Evolutionary conservation across 2,797 vertebrate species (phyloP).

Genomic region (Xiphophorus birchmanni): DNA sequence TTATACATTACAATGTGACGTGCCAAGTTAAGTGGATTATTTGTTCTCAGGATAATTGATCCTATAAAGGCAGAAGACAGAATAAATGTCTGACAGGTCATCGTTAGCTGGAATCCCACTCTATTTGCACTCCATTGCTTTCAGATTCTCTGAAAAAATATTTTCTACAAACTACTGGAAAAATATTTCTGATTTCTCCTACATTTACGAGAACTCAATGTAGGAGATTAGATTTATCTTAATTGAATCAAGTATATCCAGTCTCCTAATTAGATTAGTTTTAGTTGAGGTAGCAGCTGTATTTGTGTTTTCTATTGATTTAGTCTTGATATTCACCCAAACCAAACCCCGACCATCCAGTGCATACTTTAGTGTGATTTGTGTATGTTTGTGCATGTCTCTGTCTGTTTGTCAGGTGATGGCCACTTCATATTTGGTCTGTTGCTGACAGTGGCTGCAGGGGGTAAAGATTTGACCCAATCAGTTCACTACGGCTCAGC

Average conservation of each 20-base stretch:
- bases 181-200: background rate
- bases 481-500: slow-evolving; percentile 69
- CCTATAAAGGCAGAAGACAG: background rate
- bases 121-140: background rate
- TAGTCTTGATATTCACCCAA: background rate
- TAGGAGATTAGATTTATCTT: background rate
- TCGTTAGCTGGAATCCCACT: background rate
- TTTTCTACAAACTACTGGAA: background rate
- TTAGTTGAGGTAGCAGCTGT: background rate
- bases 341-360: too few relatives aligned
- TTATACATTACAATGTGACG: background rate
- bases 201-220: background rate
- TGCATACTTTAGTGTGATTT: slow-evolving; percentile 22
- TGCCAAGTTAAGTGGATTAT: background rate
- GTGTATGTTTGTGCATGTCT: slow-evolving; percentile 31
- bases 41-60: background rate
- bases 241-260: too few relatives aligned
- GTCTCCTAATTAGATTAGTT: background rate
- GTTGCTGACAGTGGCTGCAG: slow-evolving; percentile 73
- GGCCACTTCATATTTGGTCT: slow-evolving; percentile 50
- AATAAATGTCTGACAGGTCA: background rate
- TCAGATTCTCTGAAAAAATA: background rate
- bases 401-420: slow-evolving; percentile 54
- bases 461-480: slow-evolving; percentile 73
- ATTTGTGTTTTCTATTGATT: background rate